Conservation (phyloP, 2,113 vertebrate species). For the Calypte anna region DNA sequence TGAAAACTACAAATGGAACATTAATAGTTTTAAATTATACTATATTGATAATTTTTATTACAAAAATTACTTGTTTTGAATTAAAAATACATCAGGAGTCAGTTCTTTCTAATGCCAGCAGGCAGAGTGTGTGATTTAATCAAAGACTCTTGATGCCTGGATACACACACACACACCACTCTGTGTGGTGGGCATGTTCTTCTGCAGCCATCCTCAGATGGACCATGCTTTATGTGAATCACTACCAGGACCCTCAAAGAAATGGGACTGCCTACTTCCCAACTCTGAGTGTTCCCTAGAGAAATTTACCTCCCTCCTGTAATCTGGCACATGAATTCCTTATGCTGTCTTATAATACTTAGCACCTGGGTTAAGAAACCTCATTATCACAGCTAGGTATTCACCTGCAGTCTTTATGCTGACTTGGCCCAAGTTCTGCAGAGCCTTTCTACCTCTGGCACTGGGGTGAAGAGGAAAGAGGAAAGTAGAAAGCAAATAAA, state of each 20-base stretch:
- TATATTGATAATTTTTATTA: not conserved
- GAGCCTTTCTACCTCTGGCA: not conserved
- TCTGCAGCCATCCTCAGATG: rapidly evolving
- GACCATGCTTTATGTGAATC: not conserved
- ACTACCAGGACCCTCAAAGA: not conserved
- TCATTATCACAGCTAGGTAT: not conserved
- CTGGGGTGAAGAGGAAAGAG: not conserved
- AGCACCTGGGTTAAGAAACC: not conserved
- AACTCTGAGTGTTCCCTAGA: not conserved
- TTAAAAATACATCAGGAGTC: not conserved
- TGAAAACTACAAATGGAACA: not conserved
- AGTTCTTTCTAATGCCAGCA: not conserved
- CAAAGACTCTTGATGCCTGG: not conserved
- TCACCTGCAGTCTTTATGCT: not conserved
- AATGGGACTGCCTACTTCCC: not conserved
- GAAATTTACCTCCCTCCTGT: not conserved
- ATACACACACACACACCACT: rapidly evolving
- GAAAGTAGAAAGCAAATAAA: not conserved
- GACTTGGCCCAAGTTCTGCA: not conserved
- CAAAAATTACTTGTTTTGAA: not conserved
- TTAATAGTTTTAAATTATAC: slow-evolving; percentile 16
- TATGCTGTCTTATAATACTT: not conserved
- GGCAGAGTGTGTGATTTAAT: not conserved
- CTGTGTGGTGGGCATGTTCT: rapidly evolving
- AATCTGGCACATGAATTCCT: not conserved